Conservation (phyloP, 2,797 vertebrate genomes). For the Malacoraja senta region DNA sequence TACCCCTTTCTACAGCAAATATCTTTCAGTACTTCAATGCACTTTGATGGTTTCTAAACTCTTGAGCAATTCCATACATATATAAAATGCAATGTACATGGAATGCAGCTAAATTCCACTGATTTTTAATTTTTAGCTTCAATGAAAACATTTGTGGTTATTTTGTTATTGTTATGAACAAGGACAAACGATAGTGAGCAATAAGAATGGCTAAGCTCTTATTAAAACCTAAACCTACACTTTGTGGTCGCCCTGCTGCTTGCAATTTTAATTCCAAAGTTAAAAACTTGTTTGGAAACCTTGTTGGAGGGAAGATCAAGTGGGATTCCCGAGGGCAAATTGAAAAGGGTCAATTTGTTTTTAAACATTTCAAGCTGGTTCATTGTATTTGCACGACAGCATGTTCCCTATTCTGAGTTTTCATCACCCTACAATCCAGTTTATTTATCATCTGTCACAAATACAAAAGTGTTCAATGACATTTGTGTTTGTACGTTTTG, state of each 20-base stretch:
- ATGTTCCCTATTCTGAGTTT: neutral
- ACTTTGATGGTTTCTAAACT: neutral
- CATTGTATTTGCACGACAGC: neutral
- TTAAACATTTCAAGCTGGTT: neutral
- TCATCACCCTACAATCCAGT: neutral
- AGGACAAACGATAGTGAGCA: neutral
- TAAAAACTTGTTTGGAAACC: neutral
- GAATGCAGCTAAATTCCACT: neutral
- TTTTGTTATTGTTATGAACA: neutral
- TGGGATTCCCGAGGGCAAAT: neutral
- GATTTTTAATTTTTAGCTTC: neutral
- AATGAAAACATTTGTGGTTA: neutral
- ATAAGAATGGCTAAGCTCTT: neutral
- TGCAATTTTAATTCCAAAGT: neutral
- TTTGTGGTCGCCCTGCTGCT: neutral
- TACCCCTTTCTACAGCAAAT: neutral
- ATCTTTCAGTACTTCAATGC: neutral
- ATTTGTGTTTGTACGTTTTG: neutral
- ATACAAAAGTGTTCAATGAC: neutral
- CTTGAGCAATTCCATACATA: neutral
- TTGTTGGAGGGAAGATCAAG: neutral
- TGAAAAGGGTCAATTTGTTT: neutral
- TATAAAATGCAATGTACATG: neutral
- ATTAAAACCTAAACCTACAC: neutral
- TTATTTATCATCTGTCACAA: neutral